Evolutionary conservation across 2,888 invertebrate species (phyloP), one percentile per base, ranked within the genome.

Genomic region (Dolomedes plantarius): DNA sequence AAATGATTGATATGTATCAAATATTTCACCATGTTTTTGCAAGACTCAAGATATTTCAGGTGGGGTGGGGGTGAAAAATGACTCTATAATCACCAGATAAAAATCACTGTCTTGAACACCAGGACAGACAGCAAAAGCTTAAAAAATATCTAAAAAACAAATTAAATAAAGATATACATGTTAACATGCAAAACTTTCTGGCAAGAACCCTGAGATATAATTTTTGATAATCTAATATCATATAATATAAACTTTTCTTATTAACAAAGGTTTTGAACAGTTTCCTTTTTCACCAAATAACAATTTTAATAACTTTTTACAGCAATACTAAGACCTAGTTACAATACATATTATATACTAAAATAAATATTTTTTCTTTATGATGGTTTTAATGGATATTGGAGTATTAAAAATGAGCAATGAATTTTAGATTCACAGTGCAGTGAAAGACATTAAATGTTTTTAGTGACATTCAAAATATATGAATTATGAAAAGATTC

Each of bases 141-240:
- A 36, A 36, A 36, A 36, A 5, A 36, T 11, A 5, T 5, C 36
- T 36, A 36, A 36, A 36, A 36, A 36, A 7, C 36, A 7, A 11
- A 11, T 5, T 5, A 11, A 36, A 36, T 7, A 5, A 36, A 36
- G 5, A 5, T 11, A 36, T 7, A 36, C 5, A 36, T 7, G 5
- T 36, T 7, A 7, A 36, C 36, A 36, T n/a, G n/a, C 29, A 65
- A 65, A 27, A 65, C 13, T 39, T 68, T 67, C 74, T 81, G 81
- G 81, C 81, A 81, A 81, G 74, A 81, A 68, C 74, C 68, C 74
- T 36, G 56, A 56, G 56, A 56, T 56, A 56, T 36, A 36, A 36
- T 11, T 56, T 23, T 56, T 1, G 56, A 56, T 23, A 56, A 23
- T 56, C 11, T 11, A 23, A 56, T 56, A 23, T 56, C 56, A 23